phyloP scores from a whole-genome alignment of 2,888 invertebrate genomes.

The Noctua pronuba region DNA sequence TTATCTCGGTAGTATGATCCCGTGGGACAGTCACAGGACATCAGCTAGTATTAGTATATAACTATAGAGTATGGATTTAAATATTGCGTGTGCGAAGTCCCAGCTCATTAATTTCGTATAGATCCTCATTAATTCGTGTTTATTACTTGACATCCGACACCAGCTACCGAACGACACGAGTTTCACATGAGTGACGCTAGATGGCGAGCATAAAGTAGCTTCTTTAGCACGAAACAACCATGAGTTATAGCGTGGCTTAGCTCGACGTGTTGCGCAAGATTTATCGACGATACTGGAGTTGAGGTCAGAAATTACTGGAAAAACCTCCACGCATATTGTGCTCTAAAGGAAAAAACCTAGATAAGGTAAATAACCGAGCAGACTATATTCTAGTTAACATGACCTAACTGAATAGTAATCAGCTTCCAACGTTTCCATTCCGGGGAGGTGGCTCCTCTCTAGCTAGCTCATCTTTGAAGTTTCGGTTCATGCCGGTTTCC shows the following conservation, averaged over 20 bases:
- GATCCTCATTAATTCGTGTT: conserved; percentile 31
- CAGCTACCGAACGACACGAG: conserved; percentile 2
- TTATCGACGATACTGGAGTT: background rate
- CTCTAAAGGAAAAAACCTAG: background rate
- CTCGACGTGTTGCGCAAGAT: conserved; percentile 1
- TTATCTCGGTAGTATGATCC: too few species aligned
- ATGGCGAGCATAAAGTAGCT: conserved; percentile 15
- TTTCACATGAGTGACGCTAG: conserved; percentile 12
- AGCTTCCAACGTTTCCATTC: background rate
- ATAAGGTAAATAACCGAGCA: background rate
- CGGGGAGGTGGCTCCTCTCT: background rate
- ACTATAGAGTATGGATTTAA: background rate
- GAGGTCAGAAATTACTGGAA: background rate
- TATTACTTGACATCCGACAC: background rate
- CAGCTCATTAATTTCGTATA: conserved; percentile 22
- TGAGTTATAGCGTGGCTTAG: conserved; percentile 20
- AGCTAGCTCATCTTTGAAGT: too few species aligned
- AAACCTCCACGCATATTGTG: background rate
- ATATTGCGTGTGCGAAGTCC: conserved; percentile 6
- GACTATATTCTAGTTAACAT: background rate
- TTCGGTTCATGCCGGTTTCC: background rate
- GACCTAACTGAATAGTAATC: background rate
- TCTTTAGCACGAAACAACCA: conserved; percentile 16
- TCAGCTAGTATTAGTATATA: too few species aligned
- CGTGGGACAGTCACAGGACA: too few species aligned